Percentiles rank a stretch among this genome's conserved stretches.
Conservation (phyloP, 2,113 vertebrate species). For the Dromaius novaehollandiae region DNA sequence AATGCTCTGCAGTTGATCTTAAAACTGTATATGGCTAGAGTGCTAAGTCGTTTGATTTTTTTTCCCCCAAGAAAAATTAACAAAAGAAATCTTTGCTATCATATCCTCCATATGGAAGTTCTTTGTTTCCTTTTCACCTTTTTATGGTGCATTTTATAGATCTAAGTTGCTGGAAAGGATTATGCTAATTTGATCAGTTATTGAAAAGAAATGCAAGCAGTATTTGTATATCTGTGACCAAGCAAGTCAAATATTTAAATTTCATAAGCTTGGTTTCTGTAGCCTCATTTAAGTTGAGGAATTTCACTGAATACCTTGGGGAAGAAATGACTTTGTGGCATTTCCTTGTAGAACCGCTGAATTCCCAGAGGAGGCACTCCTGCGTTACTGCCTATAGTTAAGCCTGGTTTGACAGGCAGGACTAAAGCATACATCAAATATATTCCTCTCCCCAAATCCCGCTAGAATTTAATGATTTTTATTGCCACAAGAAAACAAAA, state of each 20-base stretch:
- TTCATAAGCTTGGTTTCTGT: constrained; percentile 31
- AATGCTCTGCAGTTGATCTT: neutral
- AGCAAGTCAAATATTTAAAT: constrained; percentile 21
- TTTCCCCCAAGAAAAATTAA: neutral
- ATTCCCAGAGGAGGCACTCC: constrained; percentile 81
- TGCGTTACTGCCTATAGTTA: constrained; percentile 62
- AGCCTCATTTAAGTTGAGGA: constrained; percentile 8
- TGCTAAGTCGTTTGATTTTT: neutral
- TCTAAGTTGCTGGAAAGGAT: neutral
- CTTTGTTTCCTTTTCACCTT: neutral
- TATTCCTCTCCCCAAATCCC: neutral
- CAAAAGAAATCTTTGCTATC: neutral
- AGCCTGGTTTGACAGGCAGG: constrained; percentile 41
- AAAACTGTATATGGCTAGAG: neutral
- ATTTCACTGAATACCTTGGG: neutral
- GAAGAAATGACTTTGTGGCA: constrained; percentile 13
- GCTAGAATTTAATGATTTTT: constrained; percentile 31
- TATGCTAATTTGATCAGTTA: constrained; percentile 34
- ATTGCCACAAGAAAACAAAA: constrained; percentile 15
- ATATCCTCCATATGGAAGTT: neutral
- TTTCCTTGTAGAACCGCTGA: constrained; percentile 68
- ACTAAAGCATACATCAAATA: constrained; percentile 32
- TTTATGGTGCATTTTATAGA: neutral
- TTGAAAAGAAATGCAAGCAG: neutral
- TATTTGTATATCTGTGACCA: constrained; percentile 21